A percentile compares a stretch with the other conserved stretches of the same genome.
phyloP scores from a whole-genome alignment of 1,140 invertebrate species.

The Oppia nitens region DNA sequence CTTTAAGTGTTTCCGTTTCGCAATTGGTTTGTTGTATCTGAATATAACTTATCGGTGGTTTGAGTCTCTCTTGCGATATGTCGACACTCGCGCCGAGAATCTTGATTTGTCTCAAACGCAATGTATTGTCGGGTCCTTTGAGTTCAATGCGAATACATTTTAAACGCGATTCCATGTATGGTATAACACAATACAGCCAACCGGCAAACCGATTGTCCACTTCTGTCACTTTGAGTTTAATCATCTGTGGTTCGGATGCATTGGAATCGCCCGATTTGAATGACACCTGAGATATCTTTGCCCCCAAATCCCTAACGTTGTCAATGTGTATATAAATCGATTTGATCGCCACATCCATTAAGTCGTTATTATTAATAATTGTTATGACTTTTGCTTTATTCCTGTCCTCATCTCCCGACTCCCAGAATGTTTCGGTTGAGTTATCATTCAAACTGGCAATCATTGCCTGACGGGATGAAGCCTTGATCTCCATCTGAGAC shows the following conservation, averaged over 20 bases:
- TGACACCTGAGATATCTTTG: slow-evolving; percentile 35
- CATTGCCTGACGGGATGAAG: slow-evolving; percentile 84
- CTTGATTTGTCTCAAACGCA: slow-evolving; percentile 66
- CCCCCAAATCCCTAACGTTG: slow-evolving; percentile 68
- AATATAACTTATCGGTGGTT: slow-evolving; percentile 16
- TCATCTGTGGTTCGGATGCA: neutral
- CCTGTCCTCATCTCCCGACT: slow-evolving; percentile 86
- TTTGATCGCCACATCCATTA: slow-evolving; percentile 29
- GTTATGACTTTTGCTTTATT: slow-evolving; percentile 67
- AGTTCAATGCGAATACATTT: slow-evolving; percentile 55
- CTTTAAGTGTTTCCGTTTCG: slow-evolving; percentile 76
- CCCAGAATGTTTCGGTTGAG: slow-evolving; percentile 97
- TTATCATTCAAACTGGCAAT: slow-evolving; percentile 75
- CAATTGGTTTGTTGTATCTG: slow-evolving; percentile 62
- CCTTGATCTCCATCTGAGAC: slow-evolving; percentile 53
- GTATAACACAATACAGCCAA: slow-evolving; percentile 68
- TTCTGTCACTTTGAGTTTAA: slow-evolving; percentile 3
- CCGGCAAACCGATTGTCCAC: slow-evolving; percentile 60
- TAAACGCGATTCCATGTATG: slow-evolving; percentile 33
- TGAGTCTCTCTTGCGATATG: neutral
- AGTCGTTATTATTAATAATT: slow-evolving; percentile 31
- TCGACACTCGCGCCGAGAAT: slow-evolving; percentile 25
- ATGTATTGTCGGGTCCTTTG: slow-evolving; percentile 73
- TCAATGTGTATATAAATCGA: slow-evolving; percentile 59
- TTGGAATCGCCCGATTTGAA: neutral